A percentile compares a stretch with the other conserved stretches of the same genome.
Evolutionary conservation across 2,113 vertebrate species (phyloP).

Genomic region (Actinemys pallida): DNA sequence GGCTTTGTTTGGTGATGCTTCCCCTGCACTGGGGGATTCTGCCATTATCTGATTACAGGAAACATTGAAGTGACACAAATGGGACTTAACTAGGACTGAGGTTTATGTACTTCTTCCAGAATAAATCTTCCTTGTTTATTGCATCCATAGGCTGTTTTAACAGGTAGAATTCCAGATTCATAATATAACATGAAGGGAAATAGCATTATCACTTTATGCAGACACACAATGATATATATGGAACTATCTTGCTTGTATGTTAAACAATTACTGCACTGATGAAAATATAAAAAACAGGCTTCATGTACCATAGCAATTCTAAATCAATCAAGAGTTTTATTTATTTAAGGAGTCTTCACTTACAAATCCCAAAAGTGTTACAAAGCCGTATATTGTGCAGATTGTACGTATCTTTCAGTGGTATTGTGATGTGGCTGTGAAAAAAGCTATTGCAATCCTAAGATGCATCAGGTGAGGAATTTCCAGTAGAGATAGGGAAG

Average conservation of each 20-base stretch:
- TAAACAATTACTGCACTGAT: neutral
- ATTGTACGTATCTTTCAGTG: neutral
- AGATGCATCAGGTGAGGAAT: no score
- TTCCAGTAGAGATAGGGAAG: no score
- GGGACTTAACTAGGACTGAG: neutral
- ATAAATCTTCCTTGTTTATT: neutral
- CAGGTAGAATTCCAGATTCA: neutral
- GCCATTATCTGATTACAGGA: neutral
- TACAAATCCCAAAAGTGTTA: neutral
- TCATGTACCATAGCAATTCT: neutral
- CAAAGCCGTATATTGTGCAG: neutral
- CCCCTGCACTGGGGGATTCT: neutral
- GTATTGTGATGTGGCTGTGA: neutral
- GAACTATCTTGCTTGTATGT: neutral
- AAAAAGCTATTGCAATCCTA: no score
- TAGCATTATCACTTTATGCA: neutral
- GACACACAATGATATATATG: neutral
- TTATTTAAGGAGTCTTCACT: neutral
- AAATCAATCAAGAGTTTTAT: neutral
- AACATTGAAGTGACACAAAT: neutral
- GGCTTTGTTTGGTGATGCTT: neutral
- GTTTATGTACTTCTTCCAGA: neutral
- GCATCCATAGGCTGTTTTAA: neutral
- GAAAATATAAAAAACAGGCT: neutral
- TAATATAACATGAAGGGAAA: neutral